Percentiles rank a stretch among this genome's conserved stretches.
Conservation (phyloP, 2,888 invertebrate species). For the Carcina quercana region DNA sequence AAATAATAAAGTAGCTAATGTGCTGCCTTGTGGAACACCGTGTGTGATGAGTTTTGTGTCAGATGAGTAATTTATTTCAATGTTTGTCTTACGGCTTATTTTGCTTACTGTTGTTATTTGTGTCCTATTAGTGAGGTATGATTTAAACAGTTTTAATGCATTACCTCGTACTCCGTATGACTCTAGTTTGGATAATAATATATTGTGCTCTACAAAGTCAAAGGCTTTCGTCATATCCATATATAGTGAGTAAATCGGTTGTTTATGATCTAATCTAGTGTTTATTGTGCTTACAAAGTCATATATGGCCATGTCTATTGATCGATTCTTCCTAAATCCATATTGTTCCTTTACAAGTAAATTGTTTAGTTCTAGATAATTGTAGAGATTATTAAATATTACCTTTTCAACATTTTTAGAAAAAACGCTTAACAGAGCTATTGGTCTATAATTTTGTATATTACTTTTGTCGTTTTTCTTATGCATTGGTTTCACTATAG, state of each 20-base stretch:
- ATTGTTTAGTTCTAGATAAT: constrained; percentile 6
- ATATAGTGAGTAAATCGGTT: constrained; percentile 1
- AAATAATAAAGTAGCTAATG: background rate
- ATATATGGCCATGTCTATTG: constrained; percentile 3
- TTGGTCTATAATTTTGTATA: constrained; percentile 7
- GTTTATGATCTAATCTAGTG: background rate
- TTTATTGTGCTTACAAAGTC: background rate
- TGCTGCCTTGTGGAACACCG: constrained; percentile 6
- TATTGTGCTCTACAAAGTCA: constrained; percentile 4
- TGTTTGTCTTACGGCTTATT: background rate
- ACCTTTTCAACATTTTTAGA: constrained; percentile 11
- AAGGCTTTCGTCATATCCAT: constrained; percentile 8
- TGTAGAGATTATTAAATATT: constrained; percentile 2
- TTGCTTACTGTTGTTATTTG: constrained; percentile 1
- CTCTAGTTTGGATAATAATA: constrained; percentile 4
- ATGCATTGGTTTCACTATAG: constrained; percentile 7
- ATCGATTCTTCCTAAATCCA: constrained; percentile 8
- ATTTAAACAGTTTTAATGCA: constrained; percentile 1
- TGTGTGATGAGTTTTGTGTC: background rate
- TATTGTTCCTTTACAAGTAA: constrained; percentile 8
- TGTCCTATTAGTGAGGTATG: constrained; percentile 2
- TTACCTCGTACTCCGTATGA: constrained; percentile 8
- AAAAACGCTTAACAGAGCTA: constrained; percentile 6
- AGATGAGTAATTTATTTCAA: background rate
- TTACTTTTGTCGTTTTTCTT: constrained; percentile 8